Conservation (phyloP, 2,888 invertebrate species). For the Eucriotettix oculatus region DNA sequence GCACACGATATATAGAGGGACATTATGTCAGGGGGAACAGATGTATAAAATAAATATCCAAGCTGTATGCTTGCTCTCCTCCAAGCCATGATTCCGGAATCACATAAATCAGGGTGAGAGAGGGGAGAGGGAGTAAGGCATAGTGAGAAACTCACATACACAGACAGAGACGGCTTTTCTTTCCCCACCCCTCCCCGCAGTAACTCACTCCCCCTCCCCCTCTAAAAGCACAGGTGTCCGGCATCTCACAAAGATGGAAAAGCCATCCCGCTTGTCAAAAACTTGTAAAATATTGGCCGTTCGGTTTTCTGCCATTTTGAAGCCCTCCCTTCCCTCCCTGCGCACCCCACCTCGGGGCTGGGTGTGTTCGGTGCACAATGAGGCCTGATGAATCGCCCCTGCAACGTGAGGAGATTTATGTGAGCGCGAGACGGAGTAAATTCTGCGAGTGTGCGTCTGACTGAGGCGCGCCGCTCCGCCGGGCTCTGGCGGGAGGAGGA, state of each 20-base stretch:
- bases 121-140: conserved; percentile 17
- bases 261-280: conserved; percentile 49
- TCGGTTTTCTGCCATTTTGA: conserved; percentile 25
- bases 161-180: neutral
- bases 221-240: conserved; percentile 22
- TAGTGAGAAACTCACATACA: conserved; percentile 10
- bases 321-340: conserved; percentile 4
- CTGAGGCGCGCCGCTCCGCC: neutral
- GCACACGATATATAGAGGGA: conserved; percentile 44
- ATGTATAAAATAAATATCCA: conserved; percentile 41
- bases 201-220: neutral
- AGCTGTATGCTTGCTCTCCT: conserved; percentile 26
- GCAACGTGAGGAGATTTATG: conserved; percentile 29
- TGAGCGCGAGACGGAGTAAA: conserved; percentile 24
- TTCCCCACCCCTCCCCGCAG: conserved; percentile 17
- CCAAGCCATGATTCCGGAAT: conserved; percentile 39
- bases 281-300: conserved; percentile 48
- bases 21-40: conserved; percentile 46
- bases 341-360: neutral
- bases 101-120: conserved; percentile 36
- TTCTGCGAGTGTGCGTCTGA: conserved; percentile 23
- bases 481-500: neutral
- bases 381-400: conserved; percentile 31
- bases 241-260: conserved; percentile 30
- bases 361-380: conserved; percentile 10